Percentiles rank a stretch among this genome's conserved stretches.
phyloP scores from a whole-genome alignment of 2,797 vertebrate genomes.

The Scolopax rusticola region DNA sequence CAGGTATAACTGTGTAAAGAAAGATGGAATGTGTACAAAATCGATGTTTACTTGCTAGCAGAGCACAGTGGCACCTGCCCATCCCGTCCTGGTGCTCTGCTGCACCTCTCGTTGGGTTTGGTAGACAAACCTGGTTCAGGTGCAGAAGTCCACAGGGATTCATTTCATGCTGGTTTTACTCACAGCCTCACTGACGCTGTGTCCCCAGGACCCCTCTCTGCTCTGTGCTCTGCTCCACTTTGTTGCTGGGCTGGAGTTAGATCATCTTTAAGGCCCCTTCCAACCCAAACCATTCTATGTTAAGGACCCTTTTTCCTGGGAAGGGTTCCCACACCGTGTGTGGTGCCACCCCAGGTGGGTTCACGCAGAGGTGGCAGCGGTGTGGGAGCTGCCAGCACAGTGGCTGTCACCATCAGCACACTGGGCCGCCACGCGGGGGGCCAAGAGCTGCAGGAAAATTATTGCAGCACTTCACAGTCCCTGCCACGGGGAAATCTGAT shows the following conservation, averaged over 20 bases:
- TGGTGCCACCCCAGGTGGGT: too few species aligned
- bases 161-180: background rate
- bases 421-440: too few species aligned
- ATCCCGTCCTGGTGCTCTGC: background rate
- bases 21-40: background rate
- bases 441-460: background rate
- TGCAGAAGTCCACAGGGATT: background rate
- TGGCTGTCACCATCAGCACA: background rate
- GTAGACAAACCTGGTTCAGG: rapidly evolving
- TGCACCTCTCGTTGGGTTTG: too few species aligned
- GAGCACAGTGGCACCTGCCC: background rate
- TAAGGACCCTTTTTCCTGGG: rapidly evolving
- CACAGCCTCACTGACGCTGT: background rate
- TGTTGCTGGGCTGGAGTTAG: background rate
- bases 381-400: rapidly evolving
- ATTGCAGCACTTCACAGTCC: background rate
- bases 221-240: rapidly evolving
- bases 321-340: too few species aligned
- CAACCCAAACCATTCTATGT: too few species aligned
- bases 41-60: background rate
- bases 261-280: too few species aligned
- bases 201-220: background rate
- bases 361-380: rapidly evolving
- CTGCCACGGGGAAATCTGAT: background rate
- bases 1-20: background rate